Percentiles rank a stretch among this genome's conserved stretches.
Evolutionary conservation across 2,797 vertebrate genomes (phyloP).

Genomic region (Diplodus sargus): DNA sequence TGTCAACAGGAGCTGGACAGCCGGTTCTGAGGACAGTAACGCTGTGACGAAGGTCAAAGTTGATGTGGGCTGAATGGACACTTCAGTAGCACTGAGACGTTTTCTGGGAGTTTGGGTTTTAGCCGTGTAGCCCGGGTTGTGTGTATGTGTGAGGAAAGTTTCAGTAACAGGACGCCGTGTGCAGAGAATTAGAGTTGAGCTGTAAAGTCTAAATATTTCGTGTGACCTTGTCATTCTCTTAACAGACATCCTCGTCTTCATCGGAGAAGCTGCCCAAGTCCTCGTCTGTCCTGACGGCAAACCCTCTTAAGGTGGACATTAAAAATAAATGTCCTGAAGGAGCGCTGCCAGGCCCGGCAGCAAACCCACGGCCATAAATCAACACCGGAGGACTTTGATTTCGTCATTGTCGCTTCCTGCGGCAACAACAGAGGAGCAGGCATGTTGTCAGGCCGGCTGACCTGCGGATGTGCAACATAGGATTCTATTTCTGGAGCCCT

Average conservation of each 20-base stretch:
- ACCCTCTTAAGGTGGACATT: conserved; percentile 62
- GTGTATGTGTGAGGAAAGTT: background rate
- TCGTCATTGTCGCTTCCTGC: conserved; percentile 63
- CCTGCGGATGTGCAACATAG: conserved; percentile 44
- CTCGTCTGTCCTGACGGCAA: conserved; percentile 48
- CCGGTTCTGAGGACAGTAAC: conserved; percentile 2
- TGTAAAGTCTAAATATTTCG: conserved; percentile 41
- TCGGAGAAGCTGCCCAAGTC: conserved; percentile 28
- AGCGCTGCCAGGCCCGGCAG: conserved; percentile 42
- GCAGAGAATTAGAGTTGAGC: background rate
- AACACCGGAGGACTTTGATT: conserved; percentile 66
- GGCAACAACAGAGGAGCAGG: conserved; percentile 51
- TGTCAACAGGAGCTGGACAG: conserved; percentile 7
- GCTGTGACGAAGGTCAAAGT: background rate
- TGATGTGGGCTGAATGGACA: background rate
- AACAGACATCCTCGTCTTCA: conserved; percentile 54
- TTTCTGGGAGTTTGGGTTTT: background rate
- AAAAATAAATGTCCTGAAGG: conserved; percentile 72
- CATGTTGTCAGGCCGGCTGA: conserved; percentile 53
- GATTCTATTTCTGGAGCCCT: conserved; percentile 74
- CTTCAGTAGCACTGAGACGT: background rate
- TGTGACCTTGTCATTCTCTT: conserved; percentile 73
- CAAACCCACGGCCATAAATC: conserved; percentile 67
- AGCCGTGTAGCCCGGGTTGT: background rate
- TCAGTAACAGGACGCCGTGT: background rate